Evolutionary conservation across 2,797 vertebrate species (phyloP).

Genomic region (Artibeus lituratus): DNA sequence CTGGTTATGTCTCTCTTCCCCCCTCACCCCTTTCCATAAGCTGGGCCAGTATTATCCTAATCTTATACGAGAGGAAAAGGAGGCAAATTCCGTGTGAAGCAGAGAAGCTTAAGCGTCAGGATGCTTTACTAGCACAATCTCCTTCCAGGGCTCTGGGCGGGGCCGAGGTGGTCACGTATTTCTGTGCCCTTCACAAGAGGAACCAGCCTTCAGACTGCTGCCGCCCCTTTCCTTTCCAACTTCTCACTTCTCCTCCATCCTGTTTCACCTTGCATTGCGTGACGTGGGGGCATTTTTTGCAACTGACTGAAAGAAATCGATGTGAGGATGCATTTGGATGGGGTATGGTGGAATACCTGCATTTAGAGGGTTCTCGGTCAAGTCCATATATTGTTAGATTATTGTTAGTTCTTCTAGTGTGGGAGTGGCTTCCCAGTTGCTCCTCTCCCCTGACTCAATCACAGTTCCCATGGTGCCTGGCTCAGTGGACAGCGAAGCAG

Average conservation of each 20-base stretch:
- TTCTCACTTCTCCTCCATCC: neutral
- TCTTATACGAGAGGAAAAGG: neutral
- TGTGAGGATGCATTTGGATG: neutral
- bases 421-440: neutral
- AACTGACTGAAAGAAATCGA: neutral
- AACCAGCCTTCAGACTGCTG: neutral
- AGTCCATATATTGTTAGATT: neutral
- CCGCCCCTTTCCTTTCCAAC: neutral
- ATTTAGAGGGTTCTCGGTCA: neutral
- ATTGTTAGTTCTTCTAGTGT: neutral
- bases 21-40: neutral
- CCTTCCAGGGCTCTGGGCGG: neutral
- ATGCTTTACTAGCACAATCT: neutral
- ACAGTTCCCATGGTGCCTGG: neutral
- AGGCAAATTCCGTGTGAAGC: neutral
- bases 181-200: neutral
- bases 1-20: neutral
- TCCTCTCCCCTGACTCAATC: neutral
- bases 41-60: neutral
- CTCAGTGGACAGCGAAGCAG: neutral
- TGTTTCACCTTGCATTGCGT: neutral
- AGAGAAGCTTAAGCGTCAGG: neutral
- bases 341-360: neutral
- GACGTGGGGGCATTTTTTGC: neutral
- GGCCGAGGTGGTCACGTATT: neutral